A percentile compares a stretch with the other conserved stretches of the same genome.
These are phyloP conservation scores for Rallus crepitans DNA, from an alignment of 2,797 vertebrate genomes.

Conservation along the genomic window DNA sequence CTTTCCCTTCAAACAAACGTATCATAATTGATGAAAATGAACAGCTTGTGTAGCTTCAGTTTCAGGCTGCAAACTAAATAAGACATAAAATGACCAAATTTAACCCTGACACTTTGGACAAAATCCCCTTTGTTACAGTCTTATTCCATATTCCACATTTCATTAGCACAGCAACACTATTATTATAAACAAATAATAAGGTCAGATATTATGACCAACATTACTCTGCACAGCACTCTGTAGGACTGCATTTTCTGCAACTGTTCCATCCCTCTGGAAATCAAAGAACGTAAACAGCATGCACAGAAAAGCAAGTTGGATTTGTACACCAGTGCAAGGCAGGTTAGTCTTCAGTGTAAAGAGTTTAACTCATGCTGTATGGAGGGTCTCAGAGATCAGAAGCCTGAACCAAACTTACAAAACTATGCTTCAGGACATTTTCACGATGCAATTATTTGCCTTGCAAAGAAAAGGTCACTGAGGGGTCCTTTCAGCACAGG, in stretches of 20 bases:
- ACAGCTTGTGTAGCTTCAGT: not conserved
- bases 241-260: not conserved
- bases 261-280: not conserved
- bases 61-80: not conserved
- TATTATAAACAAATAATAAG: not conserved
- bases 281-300: not conserved
- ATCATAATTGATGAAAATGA: not conserved
- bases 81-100: not conserved
- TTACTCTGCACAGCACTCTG: not conserved
- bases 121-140: not conserved
- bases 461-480: not conserved
- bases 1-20: not conserved
- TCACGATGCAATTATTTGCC: not conserved
- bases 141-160: not conserved
- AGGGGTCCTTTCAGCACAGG: not conserved
- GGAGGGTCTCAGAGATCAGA: not conserved
- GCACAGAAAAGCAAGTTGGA: not conserved
- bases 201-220: not conserved
- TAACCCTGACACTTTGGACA: not conserved
- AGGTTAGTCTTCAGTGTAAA: not conserved
- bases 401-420: not conserved
- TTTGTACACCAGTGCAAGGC: not conserved
- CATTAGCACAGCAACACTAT: not conserved
- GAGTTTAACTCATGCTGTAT: not conserved
- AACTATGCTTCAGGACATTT: not conserved